Percentiles rank a stretch among this genome's conserved stretches.
Conservation (phyloP, 53 echinoderm and acorn worm genomes). For the Paracentrotus lividus region DNA sequence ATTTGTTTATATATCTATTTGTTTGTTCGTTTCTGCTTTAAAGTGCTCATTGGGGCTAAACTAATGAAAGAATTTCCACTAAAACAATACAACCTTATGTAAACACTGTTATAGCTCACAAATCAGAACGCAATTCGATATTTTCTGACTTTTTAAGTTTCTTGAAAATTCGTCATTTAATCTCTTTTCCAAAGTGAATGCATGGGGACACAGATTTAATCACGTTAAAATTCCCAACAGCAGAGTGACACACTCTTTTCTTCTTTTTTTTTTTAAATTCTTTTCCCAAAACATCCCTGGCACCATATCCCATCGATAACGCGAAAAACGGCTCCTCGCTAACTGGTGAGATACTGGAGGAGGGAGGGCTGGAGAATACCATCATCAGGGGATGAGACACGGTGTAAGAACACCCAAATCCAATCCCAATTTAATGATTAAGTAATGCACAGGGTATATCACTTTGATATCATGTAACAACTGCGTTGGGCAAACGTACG, state of each 20-base stretch:
- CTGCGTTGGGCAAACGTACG: not conserved
- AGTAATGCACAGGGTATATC: slow-evolving; percentile 5
- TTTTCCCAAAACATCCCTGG: not conserved
- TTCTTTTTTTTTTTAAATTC: too few relatives aligned
- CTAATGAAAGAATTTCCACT: too few relatives aligned
- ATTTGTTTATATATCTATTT: too few relatives aligned
- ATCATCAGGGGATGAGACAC: not conserved
- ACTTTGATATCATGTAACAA: not conserved
- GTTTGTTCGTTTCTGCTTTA: too few relatives aligned
- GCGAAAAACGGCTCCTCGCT: not conserved
- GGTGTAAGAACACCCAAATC: slow-evolving; percentile 17
- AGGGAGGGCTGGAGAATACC: not conserved
- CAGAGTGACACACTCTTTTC: not conserved
- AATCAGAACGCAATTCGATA: too few relatives aligned
- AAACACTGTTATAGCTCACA: too few relatives aligned
- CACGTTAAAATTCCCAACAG: slow-evolving; percentile 9
- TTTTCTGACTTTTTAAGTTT: too few relatives aligned
- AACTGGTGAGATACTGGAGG: not conserved
- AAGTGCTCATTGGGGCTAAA: too few relatives aligned
- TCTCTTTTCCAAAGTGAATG: not conserved
- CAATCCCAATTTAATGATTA: slow-evolving; percentile 44
- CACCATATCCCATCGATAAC: slow-evolving; percentile 24
- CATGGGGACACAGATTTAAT: not conserved
- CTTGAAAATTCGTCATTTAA: too few relatives aligned
- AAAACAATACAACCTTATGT: too few relatives aligned